These are phyloP conservation scores for Ophonus ardosiacus DNA, from an alignment of 2,888 invertebrate genomes.

Conservation along the genomic window DNA sequence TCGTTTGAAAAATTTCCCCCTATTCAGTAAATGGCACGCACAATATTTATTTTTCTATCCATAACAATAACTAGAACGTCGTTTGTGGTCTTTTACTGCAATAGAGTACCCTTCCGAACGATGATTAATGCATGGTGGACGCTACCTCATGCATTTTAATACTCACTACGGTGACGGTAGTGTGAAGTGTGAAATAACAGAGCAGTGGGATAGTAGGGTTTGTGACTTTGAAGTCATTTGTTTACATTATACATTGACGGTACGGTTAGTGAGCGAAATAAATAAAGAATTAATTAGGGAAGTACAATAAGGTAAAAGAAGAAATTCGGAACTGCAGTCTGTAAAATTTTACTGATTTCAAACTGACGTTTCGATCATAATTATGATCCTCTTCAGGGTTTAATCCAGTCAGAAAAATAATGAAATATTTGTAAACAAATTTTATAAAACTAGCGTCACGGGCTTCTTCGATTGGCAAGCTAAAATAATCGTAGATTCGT, in stretches of 20 bases:
- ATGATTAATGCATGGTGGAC: neutral
- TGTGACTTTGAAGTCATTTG: neutral
- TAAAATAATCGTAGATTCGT: no score
- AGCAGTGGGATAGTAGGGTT: neutral
- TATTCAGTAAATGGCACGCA: neutral
- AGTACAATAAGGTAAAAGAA: neutral
- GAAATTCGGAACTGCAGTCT: no score
- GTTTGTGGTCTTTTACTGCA: neutral
- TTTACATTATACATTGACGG: neutral
- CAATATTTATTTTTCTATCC: neutral
- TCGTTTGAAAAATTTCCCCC: neutral
- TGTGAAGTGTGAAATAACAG: neutral
- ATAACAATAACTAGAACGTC: conserved; percentile 16
- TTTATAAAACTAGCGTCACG: no score
- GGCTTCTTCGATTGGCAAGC: no score
- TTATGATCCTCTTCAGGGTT: no score
- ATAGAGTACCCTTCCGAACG: neutral
- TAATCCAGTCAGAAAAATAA: no score
- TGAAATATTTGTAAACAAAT: no score
- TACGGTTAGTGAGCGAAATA: neutral
- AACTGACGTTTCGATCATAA: no score
- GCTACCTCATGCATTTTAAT: neutral
- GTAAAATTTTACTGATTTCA: no score
- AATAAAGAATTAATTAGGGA: neutral
- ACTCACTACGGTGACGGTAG: neutral